Conservation (phyloP, 2,888 invertebrate species). For the Tethea ocularis region DNA sequence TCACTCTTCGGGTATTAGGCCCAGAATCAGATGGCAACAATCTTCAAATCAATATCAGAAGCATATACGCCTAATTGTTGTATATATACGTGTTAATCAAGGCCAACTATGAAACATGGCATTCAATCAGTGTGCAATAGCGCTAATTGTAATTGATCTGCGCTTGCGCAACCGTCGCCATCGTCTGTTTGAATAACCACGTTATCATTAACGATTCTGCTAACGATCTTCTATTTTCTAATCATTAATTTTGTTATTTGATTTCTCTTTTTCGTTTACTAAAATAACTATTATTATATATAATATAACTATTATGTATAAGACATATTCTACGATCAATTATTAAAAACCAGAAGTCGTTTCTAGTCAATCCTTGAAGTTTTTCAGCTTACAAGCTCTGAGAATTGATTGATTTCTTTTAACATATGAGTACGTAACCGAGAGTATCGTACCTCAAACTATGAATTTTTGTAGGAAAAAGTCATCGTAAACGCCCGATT, state of each 20-base stretch:
- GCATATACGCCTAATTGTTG: background rate
- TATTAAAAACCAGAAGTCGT: too few relatives aligned
- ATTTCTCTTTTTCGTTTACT: background rate
- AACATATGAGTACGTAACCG: too few relatives aligned
- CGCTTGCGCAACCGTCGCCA: slow-evolving; percentile 13
- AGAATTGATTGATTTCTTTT: too few relatives aligned
- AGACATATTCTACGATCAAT: too few relatives aligned
- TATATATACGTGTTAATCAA: slow-evolving; percentile 26
- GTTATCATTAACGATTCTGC: slow-evolving; percentile 7
- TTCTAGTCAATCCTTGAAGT: too few relatives aligned
- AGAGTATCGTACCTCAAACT: too few relatives aligned
- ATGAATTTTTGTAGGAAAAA: too few relatives aligned
- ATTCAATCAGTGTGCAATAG: slow-evolving; percentile 49
- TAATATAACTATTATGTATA: too few relatives aligned
- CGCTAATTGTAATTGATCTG: slow-evolving; percentile 29
- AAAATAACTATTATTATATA: too few relatives aligned
- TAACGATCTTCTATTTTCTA: slow-evolving; percentile 9
- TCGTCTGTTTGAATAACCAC: background rate
- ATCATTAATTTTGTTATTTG: slow-evolving; percentile 4
- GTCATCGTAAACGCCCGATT: too few relatives aligned
- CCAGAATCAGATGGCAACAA: background rate
- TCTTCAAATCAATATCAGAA: background rate
- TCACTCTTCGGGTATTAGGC: background rate
- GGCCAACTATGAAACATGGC: slow-evolving; percentile 34
- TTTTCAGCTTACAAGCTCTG: too few relatives aligned